Conservation (phyloP, 1,140 invertebrate species). For the Lepidurus arcticus region DNA sequence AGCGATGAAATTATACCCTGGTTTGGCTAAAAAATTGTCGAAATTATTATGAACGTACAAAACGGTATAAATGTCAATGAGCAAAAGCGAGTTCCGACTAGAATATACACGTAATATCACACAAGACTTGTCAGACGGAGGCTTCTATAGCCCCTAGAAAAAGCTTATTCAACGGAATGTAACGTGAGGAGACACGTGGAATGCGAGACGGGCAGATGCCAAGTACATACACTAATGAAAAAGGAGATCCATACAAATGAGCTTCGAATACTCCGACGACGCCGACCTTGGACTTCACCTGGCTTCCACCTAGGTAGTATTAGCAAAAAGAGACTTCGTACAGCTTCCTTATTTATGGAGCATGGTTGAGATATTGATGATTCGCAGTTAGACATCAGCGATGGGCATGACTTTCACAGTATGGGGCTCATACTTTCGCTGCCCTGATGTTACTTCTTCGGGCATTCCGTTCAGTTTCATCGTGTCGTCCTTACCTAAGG, state of each 20-base stretch:
- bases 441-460: conserved; percentile 18
- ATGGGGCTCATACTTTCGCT: conserved; percentile 31
- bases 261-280: background rate
- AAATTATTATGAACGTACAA: too few species aligned
- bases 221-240: background rate
- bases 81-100: too few species aligned
- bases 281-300: background rate
- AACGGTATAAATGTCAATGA: too few species aligned
- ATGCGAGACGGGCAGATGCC: background rate
- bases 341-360: background rate
- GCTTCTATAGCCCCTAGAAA: background rate
- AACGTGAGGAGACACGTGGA: background rate
- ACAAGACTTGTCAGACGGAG: too few species aligned
- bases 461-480: conserved; percentile 31
- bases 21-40: too few species aligned
- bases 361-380: background rate
- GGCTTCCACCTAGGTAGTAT: background rate
- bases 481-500: conserved; percentile 31
- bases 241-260: background rate
- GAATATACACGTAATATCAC: too few species aligned
- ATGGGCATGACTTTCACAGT: conserved; percentile 29
- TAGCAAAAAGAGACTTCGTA: background rate
- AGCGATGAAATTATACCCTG: too few species aligned
- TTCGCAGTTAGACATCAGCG: conserved; percentile 20
- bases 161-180: background rate